A percentile compares a stretch with the other conserved stretches of the same genome.
Evolutionary conservation across 2,113 vertebrate genomes (phyloP).

Genomic region (Montifringilla adamsi): DNA sequence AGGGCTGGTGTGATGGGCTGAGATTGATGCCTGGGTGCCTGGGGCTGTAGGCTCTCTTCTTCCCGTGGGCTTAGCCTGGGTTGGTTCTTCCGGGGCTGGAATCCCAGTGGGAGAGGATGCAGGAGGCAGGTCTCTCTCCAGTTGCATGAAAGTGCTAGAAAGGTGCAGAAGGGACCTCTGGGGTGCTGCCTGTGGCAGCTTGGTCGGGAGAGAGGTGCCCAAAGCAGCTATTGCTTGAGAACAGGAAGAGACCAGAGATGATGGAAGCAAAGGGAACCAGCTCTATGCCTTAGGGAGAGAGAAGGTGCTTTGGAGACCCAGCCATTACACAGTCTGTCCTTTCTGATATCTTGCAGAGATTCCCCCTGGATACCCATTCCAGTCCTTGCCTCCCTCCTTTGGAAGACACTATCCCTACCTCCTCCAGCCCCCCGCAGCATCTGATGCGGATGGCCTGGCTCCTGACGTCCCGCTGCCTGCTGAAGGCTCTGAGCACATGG

Average conservation of each 20-base stretch:
- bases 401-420: slow-evolving; percentile 86
- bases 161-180: neutral
- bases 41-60: neutral
- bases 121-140: neutral
- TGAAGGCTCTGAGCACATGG: slow-evolving; percentile 74
- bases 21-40: neutral
- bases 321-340: neutral
- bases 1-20: neutral
- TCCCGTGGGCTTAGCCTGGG: neutral
- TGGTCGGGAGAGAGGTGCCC: neutral
- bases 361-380: slow-evolving; percentile 86
- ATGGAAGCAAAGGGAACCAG: neutral
- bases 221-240: neutral
- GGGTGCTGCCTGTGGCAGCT: neutral
- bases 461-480: slow-evolving; percentile 76
- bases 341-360: slow-evolving; percentile 78
- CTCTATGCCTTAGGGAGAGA: neutral
- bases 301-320: neutral
- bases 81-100: slow-evolving; percentile 1
- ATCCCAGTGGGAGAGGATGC: neutral
- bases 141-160: neutral
- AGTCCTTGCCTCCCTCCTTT: slow-evolving; percentile 84
- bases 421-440: slow-evolving; percentile 76
- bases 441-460: slow-evolving; percentile 77
- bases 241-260: neutral